These are phyloP conservation scores for Manis javanica DNA, from an alignment of 2,797 vertebrate species.

Conservation along the genomic window DNA sequence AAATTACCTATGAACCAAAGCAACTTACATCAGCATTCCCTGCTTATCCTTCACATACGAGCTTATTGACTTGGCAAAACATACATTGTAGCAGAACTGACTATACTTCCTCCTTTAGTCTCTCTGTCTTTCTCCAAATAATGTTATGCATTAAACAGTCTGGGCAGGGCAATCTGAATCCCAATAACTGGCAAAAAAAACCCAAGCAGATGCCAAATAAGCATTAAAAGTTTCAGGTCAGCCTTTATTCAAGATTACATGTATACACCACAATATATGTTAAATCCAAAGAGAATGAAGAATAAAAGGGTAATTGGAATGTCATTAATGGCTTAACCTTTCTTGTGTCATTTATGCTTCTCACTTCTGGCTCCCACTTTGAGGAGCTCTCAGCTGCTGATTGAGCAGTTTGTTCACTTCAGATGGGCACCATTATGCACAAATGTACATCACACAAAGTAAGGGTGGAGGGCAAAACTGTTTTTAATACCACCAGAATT, in stretches of 20 bases:
- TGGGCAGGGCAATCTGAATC: background rate
- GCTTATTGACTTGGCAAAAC: background rate
- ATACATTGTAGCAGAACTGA: background rate
- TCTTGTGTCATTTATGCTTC: background rate
- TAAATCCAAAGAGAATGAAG: constrained; percentile 1
- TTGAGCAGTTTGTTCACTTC: background rate
- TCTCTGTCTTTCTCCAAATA: background rate
- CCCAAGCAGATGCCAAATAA: background rate
- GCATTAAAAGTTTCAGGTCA: background rate
- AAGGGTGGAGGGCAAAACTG: background rate
- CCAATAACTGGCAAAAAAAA: background rate
- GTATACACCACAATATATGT: background rate
- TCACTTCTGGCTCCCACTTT: background rate
- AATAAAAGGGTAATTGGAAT: background rate
- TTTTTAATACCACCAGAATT: background rate
- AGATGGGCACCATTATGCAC: background rate
- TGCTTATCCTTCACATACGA: background rate
- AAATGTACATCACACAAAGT: background rate
- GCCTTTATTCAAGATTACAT: background rate
- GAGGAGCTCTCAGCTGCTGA: background rate
- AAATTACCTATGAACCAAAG: background rate
- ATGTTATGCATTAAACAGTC: background rate
- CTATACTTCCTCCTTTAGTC: background rate
- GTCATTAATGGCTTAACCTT: background rate
- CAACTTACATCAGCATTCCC: background rate